Percentiles rank a stretch among this genome's conserved stretches.
Conservation (phyloP, 2,888 invertebrate species). For the Nomada fucata region DNA sequence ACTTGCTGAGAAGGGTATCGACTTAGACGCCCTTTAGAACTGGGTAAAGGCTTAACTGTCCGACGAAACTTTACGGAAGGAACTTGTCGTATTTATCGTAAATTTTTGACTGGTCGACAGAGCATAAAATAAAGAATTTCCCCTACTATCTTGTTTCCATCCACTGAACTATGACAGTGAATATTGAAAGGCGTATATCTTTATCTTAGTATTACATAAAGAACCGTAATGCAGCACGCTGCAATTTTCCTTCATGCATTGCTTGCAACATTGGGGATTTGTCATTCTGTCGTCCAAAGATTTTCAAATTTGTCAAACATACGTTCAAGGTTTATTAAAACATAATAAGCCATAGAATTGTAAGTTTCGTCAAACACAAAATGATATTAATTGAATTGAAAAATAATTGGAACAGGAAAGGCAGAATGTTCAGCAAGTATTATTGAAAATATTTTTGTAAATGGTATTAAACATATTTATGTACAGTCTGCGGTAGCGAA, state of each 20-base stretch:
- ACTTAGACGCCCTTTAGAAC: constrained; percentile 3
- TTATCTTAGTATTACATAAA: not conserved
- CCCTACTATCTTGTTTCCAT: constrained; percentile 48
- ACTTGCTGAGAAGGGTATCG: constrained; percentile 18
- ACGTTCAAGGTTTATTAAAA: too few species aligned
- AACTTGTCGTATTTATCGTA: constrained; percentile 38
- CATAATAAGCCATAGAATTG: too few species aligned
- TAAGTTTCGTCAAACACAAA: too few species aligned
- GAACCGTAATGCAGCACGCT: too few species aligned
- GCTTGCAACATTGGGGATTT: too few species aligned
- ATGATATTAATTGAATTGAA: too few species aligned
- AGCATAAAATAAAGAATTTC: constrained; percentile 62
- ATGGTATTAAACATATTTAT: not conserved
- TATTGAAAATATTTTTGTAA: constrained; percentile 16
- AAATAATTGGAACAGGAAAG: too few species aligned
- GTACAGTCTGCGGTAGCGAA: constrained; percentile 34
- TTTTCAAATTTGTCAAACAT: too few species aligned
- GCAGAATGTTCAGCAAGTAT: not conserved
- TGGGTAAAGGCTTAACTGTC: constrained; percentile 7
- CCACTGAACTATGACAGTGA: constrained; percentile 10
- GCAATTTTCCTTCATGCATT: too few species aligned
- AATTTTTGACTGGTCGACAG: constrained; percentile 46
- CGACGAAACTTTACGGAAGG: constrained; percentile 28
- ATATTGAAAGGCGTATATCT: not conserved
- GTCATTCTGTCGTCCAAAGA: too few species aligned